Conservation (phyloP, 2,797 vertebrate species). For the Dipus sagitta region DNA sequence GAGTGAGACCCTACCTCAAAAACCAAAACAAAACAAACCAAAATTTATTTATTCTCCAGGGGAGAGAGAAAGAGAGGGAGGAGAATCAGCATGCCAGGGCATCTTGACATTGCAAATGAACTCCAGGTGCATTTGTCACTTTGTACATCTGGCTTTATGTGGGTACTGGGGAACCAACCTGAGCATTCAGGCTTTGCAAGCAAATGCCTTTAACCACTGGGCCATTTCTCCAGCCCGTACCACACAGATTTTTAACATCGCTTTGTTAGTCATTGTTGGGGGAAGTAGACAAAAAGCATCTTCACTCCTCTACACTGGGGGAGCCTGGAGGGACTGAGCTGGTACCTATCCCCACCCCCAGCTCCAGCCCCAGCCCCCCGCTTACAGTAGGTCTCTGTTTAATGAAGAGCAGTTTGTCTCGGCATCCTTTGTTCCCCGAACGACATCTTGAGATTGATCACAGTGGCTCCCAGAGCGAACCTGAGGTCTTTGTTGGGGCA, state of each 20-base stretch:
- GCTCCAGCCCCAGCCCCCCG: background rate
- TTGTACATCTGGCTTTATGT: no score
- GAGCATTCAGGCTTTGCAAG: no score
- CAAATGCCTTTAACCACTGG: no score
- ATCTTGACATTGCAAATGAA: no score
- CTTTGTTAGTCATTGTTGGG: background rate
- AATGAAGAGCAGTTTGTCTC: slow-evolving; percentile 57
- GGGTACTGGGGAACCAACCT: no score
- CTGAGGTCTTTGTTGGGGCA: slow-evolving; percentile 9
- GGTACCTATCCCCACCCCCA: background rate
- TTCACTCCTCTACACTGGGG: background rate
- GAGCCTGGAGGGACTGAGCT: background rate
- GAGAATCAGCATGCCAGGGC: no score
- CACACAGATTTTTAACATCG: background rate
- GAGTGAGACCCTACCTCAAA: no score
- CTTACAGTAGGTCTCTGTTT: background rate
- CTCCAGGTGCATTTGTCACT: no score
- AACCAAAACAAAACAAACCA: no score
- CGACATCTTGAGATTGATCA: slow-evolving; percentile 1
- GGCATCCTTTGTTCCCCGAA: slow-evolving; percentile 11
- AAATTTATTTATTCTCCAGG: no score
- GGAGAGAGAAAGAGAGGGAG: no score
- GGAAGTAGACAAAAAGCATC: background rate
- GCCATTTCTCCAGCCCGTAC: background rate
- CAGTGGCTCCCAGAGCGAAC: slow-evolving; percentile 25